Percentiles rank a stretch among this genome's conserved stretches.
Conservation (phyloP, 2,113 vertebrate genomes). For the Xerus inauris region DNA sequence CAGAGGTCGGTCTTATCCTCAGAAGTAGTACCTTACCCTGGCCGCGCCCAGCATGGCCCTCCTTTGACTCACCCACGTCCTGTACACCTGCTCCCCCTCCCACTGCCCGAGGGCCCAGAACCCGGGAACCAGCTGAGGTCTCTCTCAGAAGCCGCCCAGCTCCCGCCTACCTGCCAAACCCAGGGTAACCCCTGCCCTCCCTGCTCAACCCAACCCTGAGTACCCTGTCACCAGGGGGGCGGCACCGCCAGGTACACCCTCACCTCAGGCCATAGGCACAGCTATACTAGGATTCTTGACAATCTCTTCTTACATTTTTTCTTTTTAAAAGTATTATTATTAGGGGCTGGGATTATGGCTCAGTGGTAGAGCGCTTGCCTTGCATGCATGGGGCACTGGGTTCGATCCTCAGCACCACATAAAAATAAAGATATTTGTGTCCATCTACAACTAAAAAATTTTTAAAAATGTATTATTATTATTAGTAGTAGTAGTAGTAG, state of each 20-base stretch:
- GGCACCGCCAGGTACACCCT: conserved; percentile 40
- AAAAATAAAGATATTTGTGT: no score
- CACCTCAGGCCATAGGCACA: conserved; percentile 18
- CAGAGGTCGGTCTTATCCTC: neutral
- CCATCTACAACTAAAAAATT: no score
- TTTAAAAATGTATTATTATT: no score
- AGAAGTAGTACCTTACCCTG: neutral
- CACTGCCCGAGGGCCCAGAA: conserved; percentile 34
- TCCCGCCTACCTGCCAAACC: neutral
- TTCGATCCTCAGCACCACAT: no score
- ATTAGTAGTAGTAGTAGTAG: no score
- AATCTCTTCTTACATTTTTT: neutral
- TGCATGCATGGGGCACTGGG: no score
- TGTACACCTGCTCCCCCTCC: conserved; percentile 2
- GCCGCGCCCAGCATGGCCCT: neutral
- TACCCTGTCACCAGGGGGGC: conserved; percentile 39
- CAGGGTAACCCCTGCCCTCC: conserved; percentile 45
- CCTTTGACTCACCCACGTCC: conserved; percentile 60
- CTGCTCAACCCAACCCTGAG: neutral
- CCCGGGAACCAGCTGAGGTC: conserved; percentile 23
- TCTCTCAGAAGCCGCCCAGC: conserved; percentile 25
- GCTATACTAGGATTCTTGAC: conserved; percentile 57
- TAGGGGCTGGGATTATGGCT: no score
- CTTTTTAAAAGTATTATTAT: neutral
- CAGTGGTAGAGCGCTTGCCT: no score